Evolutionary conservation across 2,797 vertebrate species (phyloP).

Genomic region (Sebastiscus tertius): DNA sequence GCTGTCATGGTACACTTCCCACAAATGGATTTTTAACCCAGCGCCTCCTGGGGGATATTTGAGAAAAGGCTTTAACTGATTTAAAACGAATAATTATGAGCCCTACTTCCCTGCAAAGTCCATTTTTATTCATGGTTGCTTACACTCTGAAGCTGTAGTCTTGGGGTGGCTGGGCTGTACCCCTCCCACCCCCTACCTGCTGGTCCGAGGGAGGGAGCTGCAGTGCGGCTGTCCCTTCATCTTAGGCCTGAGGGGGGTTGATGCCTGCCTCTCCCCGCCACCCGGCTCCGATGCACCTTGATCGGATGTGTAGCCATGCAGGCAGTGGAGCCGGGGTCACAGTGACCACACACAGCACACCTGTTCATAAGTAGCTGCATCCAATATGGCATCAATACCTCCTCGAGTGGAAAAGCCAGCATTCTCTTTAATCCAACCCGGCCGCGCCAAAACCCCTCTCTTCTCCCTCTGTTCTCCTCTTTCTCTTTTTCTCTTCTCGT

Average conservation of each 20-base stretch:
- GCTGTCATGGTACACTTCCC: constrained; percentile 86
- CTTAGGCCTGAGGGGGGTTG: constrained; percentile 43
- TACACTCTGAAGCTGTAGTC: constrained; percentile 73
- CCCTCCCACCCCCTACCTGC: constrained; percentile 13
- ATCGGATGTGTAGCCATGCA: constrained; percentile 68
- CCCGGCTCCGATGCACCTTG: constrained; percentile 48
- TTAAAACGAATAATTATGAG: constrained; percentile 85
- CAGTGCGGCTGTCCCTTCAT: constrained; percentile 57
- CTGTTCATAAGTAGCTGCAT: constrained; percentile 66
- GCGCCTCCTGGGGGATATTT: constrained; percentile 82
- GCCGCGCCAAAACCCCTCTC: constrained; percentile 1
- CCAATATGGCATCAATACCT: constrained; percentile 71
- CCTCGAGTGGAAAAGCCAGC: constrained; percentile 68
- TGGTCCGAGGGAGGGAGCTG: constrained; percentile 45
- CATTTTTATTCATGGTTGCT: constrained; percentile 84
- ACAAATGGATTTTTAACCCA: constrained; percentile 87
- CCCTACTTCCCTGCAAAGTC: constrained; percentile 77
- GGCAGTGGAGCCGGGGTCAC: constrained; percentile 63
- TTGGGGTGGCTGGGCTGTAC: constrained; percentile 35
- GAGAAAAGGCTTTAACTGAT: constrained; percentile 85
- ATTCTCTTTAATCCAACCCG: constrained; percentile 51
- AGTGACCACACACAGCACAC: constrained; percentile 66
- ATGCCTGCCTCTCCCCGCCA: constrained; percentile 47
- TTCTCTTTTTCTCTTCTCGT: constrained; percentile 1
- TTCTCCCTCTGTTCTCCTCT: neutral